phyloP scores from a whole-genome alignment of 2,113 vertebrate genomes.

The rabbit (Oryctolagus cuniculus) region mOryCun1.1 NC_091442.1:22734001-22734500 shows the following conservation, averaged over 20 bases:
- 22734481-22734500: background rate
- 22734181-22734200: too few relatives aligned
- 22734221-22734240: too few relatives aligned
- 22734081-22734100: background rate
- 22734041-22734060: background rate
- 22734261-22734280: too few relatives aligned
- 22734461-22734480: constrained; percentile 52
- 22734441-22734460: constrained; percentile 62
- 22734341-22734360: too few relatives aligned
- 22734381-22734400: constrained; percentile 20
- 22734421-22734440: constrained; percentile 43
- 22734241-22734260: too few relatives aligned
- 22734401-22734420: background rate
- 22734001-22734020: background rate
- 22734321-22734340: too few relatives aligned
- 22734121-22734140: constrained; percentile 7
- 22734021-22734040: constrained; percentile 33
- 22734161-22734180: constrained; percentile 38
- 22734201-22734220: too few relatives aligned
- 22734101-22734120: constrained; percentile 36
- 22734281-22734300: too few relatives aligned
- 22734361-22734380: too few relatives aligned
- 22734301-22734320: too few relatives aligned
- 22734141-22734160: background rate
- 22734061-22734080: background rate